Evolutionary conservation across 2,888 invertebrate species (phyloP).

Genomic region (Sipha maydis): DNA sequence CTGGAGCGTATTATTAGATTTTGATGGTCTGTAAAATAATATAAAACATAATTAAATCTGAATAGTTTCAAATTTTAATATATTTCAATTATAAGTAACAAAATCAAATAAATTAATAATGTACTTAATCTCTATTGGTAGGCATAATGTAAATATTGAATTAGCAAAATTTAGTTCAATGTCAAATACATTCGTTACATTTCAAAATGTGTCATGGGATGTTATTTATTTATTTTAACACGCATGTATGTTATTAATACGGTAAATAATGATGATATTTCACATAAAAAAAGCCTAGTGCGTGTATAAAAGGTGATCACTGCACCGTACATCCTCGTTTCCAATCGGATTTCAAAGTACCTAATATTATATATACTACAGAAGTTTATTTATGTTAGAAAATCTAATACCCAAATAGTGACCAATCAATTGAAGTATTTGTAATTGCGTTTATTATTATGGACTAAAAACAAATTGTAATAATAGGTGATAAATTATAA

Average conservation of each 20-base stretch:
- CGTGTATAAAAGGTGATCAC: slow-evolving; percentile 27
- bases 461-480: neutral
- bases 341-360: slow-evolving; percentile 40
- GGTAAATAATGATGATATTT: slow-evolving; percentile 29
- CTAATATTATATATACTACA: neutral
- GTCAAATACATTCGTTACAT: slow-evolving; percentile 29
- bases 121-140: neutral
- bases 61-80: neutral
- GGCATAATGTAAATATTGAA: slow-evolving; percentile 8
- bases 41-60: neutral
- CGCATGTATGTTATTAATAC: slow-evolving; percentile 18
- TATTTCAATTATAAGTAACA: neutral
- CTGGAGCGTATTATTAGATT: neutral
- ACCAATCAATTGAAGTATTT: neutral
- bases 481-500: neutral
- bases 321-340: slow-evolving; percentile 59
- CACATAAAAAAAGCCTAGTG: slow-evolving; percentile 3
- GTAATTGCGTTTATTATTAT: neutral
- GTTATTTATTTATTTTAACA: slow-evolving; percentile 30
- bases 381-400: neutral
- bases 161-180: slow-evolving; percentile 35
- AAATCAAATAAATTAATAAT: neutral
- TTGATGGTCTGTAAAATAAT: slow-evolving; percentile 34
- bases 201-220: slow-evolving; percentile 45
- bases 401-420: neutral